A percentile compares a stretch with the other conserved stretches of the same genome.
Conservation (phyloP, 2,113 vertebrate genomes). For the Ramphastos sulfuratus region DNA sequence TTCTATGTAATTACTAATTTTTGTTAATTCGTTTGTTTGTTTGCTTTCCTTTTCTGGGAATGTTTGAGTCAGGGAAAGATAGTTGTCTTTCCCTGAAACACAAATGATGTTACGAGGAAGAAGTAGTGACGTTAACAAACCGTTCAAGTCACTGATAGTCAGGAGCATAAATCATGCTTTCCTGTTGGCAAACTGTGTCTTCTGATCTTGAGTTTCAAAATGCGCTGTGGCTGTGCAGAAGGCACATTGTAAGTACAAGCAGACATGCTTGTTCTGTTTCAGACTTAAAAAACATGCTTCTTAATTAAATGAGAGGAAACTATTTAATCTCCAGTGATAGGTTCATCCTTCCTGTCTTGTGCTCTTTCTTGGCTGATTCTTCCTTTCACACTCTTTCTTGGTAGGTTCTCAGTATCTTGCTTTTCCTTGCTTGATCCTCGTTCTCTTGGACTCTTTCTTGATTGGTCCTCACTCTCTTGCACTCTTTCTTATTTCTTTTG, state of each 20-base stretch:
- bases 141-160: not conserved
- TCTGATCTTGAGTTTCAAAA: not conserved
- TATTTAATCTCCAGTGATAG: not conserved
- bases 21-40: not conserved
- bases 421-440: no score
- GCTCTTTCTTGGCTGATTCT: not conserved
- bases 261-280: not conserved
- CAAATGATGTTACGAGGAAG: not conserved
- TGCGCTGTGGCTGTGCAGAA: accelerated
- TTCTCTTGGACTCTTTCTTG: no score
- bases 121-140: not conserved
- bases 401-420: no score
- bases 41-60: not conserved
- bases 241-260: not conserved
- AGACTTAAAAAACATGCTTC: not conserved
- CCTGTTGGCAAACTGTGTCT: not conserved
- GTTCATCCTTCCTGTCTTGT: not conserved
- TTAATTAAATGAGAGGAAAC: slow-evolving; percentile 20
- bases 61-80: not conserved
- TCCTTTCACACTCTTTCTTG: no score
- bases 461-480: no score
- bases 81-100: not conserved
- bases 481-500: not conserved
- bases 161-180: not conserved
- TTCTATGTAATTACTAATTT: not conserved